Base-by-base conservation (phyloP, 2,888 invertebrate genomes). In the Apamea monoglypha region DNA sequence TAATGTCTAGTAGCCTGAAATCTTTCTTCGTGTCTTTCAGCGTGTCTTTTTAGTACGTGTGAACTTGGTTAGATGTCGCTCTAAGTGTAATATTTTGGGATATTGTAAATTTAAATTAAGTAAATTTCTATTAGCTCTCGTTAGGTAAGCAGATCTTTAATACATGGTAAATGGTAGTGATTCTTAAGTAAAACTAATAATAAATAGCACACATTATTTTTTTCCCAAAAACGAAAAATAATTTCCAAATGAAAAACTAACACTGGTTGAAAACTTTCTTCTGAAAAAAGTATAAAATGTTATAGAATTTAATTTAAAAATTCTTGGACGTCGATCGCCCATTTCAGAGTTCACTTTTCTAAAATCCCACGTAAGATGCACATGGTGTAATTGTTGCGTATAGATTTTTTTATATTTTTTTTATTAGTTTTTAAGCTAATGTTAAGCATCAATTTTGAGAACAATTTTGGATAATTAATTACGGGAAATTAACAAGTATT, bases 371-470 rank as follows among this genome's bases (percentile, higher is more conserved):
- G 92, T 93, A 94, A 91, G 91, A 96, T 96, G 96, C 92, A 91
- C 94, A 93, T 91, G 89, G 92, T 92, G 94, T 96, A 92, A 91
- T 87, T 78, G 14, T 92, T 83, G 82, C 89, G 90, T 86, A 75
- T 84, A 83, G 87, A 91, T 94, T 92, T 89, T 84, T 93, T 90
- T 88, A 83, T 84, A 53, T 90, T 93, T 94, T 71, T 95, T 95
- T 93, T 92, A 90, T 92, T 94, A 95, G 95, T 94, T 93, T 94
- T 92, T 96, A 96, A 96, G 96, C 93, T 95, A 95, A 96, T 96
- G 94, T 92, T 96, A 96, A 96, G 94, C 92, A 92, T 93, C 95
- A 95, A 93, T 86, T 93, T 91, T 89, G 87, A 88, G 86, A 92
- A 85, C 78, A 88, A 81, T 64, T 92, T 94, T 94, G 76, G 93